Base-by-base conservation (phyloP, 2,888 invertebrate genomes). In the Sinhomidia bicolor region DNA sequence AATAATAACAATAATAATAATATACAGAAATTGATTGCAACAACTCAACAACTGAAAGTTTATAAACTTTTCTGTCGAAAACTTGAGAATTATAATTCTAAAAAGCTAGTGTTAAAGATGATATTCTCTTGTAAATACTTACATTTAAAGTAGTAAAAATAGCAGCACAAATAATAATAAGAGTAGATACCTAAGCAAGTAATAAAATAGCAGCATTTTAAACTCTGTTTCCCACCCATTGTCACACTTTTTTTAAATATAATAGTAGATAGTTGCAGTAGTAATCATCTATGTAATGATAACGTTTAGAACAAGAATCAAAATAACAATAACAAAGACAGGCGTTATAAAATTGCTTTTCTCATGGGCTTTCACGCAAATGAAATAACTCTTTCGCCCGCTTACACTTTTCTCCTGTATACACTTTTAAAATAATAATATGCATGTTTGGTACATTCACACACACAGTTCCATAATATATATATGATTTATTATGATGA, bases 171-270 rank as follows among this genome's bases (percentile, higher is more conserved):
- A 44, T 80, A 68, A 68, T 68, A 0, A 47, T 76, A 47, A 51
- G 36, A 51, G 57, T 78, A 78, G 29, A 57, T 57, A 41, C 41
- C 41, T 71, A 83, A 83, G 71, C 57, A 84, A 84, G 84, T 84
- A 84, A 84, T 84, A 84, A 74, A 84, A 84, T 84, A 84, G 44
- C 60, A 84, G 76, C 26, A 84, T 41, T 78, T 84, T 74, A 74
- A 84, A 84, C 74, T 84, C 84, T 84, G 14, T 68, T 65, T 44
- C 6, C 23, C 29, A 14, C 7, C 62, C 62, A 14, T 29, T 62
- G 62, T 62, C 29, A 57, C 17, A 54, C 51, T 10, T 76, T 47
- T 14, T n/a, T n/a, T n/a, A n/a, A 14, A 47, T 47, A 47, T 47
- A 41, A 7, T 10, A 47, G 10, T 7, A 10, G 47, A 47, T 47